These are phyloP conservation scores for Pteromalus puparum DNA, from an alignment of 1,140 invertebrate genomes.

Conservation along the genomic window DNA sequence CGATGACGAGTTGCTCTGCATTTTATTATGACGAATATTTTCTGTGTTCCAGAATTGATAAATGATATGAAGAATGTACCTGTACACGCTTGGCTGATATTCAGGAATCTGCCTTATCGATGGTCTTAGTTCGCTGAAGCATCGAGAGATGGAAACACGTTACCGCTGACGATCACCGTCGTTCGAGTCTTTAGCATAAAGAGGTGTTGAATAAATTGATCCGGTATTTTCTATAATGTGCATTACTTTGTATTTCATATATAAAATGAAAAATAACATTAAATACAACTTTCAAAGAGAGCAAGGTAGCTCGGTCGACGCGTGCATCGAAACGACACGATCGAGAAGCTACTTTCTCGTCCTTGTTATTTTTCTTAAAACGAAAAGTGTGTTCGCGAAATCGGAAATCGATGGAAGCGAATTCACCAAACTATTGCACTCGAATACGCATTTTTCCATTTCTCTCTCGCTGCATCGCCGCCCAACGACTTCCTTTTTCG, in stretches of 20 bases:
- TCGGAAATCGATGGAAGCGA: constrained; percentile 17
- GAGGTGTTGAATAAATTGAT: neutral
- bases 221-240: constrained; percentile 13
- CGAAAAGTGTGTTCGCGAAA: neutral
- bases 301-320: constrained; percentile 10
- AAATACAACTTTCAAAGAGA: constrained; percentile 31
- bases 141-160: constrained; percentile 18
- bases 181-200: neutral
- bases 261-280: constrained; percentile 39
- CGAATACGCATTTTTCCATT: neutral
- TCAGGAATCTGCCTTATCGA: constrained; percentile 34
- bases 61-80: no score
- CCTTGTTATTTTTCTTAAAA: constrained; percentile 27
- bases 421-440: constrained; percentile 35
- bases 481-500: neutral
- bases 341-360: neutral
- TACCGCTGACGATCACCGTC: neutral
- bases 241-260: constrained; percentile 33
- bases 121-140: neutral
- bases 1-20: no score
- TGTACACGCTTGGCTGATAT: neutral
- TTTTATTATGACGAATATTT: no score
- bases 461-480: neutral
- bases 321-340: constrained; percentile 1
- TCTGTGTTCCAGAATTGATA: no score